Base-by-base conservation (phyloP, 1,140 invertebrate species). In the Melitaea cinxia region DNA sequence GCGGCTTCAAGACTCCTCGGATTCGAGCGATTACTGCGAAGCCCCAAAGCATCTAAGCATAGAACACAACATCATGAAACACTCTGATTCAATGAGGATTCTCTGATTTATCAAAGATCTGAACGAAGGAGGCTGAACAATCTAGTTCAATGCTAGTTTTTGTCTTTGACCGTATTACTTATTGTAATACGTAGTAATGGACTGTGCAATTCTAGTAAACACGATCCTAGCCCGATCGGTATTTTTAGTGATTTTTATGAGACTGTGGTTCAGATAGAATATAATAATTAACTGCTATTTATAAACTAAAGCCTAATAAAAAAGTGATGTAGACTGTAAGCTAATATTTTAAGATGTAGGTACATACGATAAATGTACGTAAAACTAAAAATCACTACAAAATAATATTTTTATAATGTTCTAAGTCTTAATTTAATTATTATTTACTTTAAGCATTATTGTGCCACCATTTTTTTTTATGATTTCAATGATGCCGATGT, bases 31-130 rank as follows among this genome's bases (percentile, higher is more conserved):
- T 55, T 78, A 72, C 59, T 77, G 73, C 30, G 83, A 88, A 62
- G 53, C 70, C 17, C 73, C 74, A 7, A 82, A 85, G 53, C 63
- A 72, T 39, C 73, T 70, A 42, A 80, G 73, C 33, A 71, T 91
- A 70, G 82, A 83, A 60, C 73, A 75, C 19, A 87, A 91, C 59
- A 85, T 89, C 47, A 64, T 88, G 0, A 91, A 89, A 66, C 86
- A 85, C 61, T 76, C 84, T 7, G 85, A 89, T 62, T 89, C 88
- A 1, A 90, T 90, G 85, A 78, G 88, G 67, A 78, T 89, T 70
- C 75, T 90, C 45, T 90, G 80, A 82, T 54, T 60, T 47, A 45
- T 35, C 26, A 54, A 65, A 64, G 73, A 85, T 78, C 73, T 82
- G 73, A 76, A 66, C 52, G 30, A 65, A 45, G 42, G 72, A 78